phyloP scores from a whole-genome alignment of 2,797 vertebrate genomes.

The Falco columbarius region DNA sequence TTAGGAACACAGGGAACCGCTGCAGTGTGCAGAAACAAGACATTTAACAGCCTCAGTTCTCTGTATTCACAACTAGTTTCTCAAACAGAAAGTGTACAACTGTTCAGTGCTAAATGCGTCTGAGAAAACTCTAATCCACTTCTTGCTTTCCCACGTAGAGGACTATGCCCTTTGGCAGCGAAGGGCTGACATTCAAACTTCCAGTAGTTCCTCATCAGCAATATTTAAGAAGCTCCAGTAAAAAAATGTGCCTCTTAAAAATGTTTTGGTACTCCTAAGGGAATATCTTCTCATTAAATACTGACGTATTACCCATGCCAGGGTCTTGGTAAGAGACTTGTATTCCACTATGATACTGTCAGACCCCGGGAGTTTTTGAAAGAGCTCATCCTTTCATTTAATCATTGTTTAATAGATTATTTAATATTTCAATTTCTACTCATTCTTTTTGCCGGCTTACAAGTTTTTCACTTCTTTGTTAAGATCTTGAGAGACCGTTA shows the following conservation, averaged over 20 bases:
- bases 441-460: neutral
- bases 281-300: neutral
- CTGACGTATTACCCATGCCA: neutral
- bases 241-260: neutral
- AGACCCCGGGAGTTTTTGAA: neutral
- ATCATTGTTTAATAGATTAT: neutral
- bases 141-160: neutral
- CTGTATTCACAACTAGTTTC: neutral
- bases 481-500: neutral
- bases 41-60: neutral
- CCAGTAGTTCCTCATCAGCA: neutral
- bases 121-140: neutral
- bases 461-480: neutral
- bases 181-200: neutral
- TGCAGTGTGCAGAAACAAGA: rapidly evolving
- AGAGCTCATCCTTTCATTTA: neutral
- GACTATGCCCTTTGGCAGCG: neutral
- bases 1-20: neutral
- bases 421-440: neutral
- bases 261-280: neutral
- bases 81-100: neutral
- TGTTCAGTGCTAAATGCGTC: neutral
- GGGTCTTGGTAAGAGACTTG: neutral
- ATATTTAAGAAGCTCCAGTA: neutral
- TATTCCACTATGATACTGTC: neutral